Conservation (phyloP, 2,113 vertebrate species). For the cattle (Bos taurus) region DNA sequence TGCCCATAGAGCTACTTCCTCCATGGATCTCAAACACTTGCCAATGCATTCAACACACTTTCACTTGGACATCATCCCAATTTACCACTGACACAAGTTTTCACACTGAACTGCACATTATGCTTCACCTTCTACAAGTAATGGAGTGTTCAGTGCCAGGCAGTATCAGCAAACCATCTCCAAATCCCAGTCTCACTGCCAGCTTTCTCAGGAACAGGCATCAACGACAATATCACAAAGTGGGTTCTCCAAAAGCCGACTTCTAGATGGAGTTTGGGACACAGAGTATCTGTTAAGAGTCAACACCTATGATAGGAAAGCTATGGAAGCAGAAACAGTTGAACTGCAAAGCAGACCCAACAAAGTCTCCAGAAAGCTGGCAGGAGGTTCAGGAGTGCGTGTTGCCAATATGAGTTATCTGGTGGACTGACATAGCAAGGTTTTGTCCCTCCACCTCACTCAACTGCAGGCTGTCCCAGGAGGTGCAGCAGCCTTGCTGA, state of each 20-base stretch:
- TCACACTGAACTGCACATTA: not conserved
- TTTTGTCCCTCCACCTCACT: not conserved
- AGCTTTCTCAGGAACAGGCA: not conserved
- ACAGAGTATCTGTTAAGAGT: not conserved
- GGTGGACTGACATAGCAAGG: rapidly evolving
- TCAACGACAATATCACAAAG: not conserved
- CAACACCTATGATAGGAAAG: not conserved
- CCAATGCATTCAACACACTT: not conserved
- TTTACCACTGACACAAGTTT: not conserved
- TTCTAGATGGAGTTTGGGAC: not conserved
- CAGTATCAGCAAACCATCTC: not conserved
- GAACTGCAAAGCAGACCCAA: not conserved
- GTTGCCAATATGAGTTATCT: not conserved
- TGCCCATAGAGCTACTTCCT: not conserved
- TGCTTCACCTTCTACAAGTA: not conserved
- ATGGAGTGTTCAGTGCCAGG: not conserved
- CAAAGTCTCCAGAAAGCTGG: not conserved
- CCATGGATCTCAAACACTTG: not conserved
- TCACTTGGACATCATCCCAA: not conserved
- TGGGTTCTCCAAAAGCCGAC: not conserved
- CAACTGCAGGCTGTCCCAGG: not conserved
- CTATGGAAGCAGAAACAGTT: rapidly evolving
- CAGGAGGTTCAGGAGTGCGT: not conserved
- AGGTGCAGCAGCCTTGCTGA: not conserved
- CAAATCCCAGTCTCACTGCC: not conserved